phyloP scores from a whole-genome alignment of 2,888 invertebrate species.

The Cataglyphis rosenhaueri region DNA sequence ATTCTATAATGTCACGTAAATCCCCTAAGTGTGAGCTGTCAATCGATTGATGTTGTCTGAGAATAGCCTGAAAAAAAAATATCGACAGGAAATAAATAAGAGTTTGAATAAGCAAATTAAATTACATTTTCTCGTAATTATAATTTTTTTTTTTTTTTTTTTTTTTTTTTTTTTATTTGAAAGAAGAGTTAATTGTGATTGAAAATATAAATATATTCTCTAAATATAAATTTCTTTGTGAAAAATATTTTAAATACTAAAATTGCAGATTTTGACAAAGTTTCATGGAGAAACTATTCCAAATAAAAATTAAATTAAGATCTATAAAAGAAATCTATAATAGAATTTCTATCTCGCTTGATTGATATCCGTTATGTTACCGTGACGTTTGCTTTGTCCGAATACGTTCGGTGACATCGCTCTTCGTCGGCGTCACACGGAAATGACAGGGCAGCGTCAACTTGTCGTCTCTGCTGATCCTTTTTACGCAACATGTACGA shows the following conservation, averaged over 20 bases:
- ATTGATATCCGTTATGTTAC: constrained; percentile 58
- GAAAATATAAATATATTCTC: neutral
- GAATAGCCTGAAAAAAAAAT: constrained; percentile 57
- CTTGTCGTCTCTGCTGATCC: constrained; percentile 67
- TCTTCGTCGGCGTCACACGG: constrained; percentile 53
- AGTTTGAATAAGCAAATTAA: neutral
- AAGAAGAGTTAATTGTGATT: neutral
- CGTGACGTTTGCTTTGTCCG: constrained; percentile 71
- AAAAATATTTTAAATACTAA: neutral
- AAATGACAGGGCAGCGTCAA: constrained; percentile 69
- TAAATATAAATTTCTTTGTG: neutral
- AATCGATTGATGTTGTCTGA: constrained; percentile 53
- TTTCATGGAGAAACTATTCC: neutral
- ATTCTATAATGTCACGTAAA: neutral
- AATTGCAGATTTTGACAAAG: neutral
- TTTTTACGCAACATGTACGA: constrained; percentile 82
- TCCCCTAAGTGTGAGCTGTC: neutral
- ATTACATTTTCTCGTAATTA: neutral
- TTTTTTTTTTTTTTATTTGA: neutral
- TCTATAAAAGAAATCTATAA: no score
- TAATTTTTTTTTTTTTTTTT: neutral
- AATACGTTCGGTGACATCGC: constrained; percentile 73
- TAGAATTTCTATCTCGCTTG: neutral
- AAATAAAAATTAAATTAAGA: neutral
- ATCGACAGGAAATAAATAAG: neutral